Conservation (phyloP, 1,140 invertebrate genomes). For the Lepidurus apus region DNA sequence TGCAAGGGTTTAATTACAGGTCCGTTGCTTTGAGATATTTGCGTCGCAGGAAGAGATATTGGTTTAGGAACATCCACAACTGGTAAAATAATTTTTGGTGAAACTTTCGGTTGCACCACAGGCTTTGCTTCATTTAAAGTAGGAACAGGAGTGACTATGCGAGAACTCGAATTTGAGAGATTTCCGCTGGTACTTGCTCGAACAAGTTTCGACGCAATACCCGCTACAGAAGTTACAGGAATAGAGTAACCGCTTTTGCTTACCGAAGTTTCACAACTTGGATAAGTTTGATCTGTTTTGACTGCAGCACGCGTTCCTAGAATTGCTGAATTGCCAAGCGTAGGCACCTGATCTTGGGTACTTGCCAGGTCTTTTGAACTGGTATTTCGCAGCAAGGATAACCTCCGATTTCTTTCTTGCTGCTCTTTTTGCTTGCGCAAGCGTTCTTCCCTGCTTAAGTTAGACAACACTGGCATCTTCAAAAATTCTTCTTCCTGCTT, state of each 20-base stretch:
- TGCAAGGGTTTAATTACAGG: background rate
- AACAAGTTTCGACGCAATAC: background rate
- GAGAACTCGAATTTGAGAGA: background rate
- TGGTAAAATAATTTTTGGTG: background rate
- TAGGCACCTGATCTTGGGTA: background rate
- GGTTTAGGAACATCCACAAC: background rate
- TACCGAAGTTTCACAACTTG: too few species aligned
- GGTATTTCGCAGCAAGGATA: background rate
- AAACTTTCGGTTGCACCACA: background rate
- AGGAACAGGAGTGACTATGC: background rate
- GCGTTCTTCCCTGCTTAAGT: constrained; percentile 28
- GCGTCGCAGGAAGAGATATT: background rate
- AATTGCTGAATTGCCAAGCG: background rate
- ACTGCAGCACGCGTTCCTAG: background rate
- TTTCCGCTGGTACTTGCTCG: background rate
- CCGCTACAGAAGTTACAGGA: background rate
- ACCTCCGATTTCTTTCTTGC: constrained; percentile 18
- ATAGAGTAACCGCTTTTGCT: background rate
- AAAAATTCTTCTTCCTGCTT: background rate
- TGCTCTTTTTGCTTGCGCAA: constrained; percentile 25
- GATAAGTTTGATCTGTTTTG: too few species aligned
- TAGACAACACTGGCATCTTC: background rate
- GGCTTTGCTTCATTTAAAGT: background rate
- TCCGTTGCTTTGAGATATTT: background rate
- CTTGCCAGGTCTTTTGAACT: background rate